phyloP scores from a whole-genome alignment of 1,140 invertebrate species.

The Zeugodacus cucurbitae region DNA sequence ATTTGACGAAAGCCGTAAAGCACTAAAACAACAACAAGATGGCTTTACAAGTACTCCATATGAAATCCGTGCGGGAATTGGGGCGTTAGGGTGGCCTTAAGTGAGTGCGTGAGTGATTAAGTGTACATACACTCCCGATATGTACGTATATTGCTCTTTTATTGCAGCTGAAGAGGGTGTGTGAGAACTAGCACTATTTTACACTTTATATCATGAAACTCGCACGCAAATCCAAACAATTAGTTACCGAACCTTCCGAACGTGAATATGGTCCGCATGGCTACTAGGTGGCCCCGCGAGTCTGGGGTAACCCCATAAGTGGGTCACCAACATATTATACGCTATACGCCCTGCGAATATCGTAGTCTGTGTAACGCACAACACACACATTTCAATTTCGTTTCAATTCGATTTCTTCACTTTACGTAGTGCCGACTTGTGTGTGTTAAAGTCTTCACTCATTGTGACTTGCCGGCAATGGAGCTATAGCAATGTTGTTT shows the following conservation, averaged over 20 bases:
- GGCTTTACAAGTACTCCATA: not conserved
- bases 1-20: not conserved
- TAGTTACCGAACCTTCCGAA: not conserved
- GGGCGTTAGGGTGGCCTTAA: not conserved
- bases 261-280: too few relatives aligned
- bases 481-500: not conserved
- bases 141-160: not conserved
- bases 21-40: not conserved
- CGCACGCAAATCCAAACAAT: not conserved
- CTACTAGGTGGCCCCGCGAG: not conserved
- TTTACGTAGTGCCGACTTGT: not conserved
- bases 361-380: not conserved
- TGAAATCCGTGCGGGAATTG: not conserved
- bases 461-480: not conserved
- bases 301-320: not conserved
- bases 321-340: not conserved
- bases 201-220: not conserved
- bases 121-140: too few relatives aligned
- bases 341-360: not conserved
- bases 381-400: not conserved
- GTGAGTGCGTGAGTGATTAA: not conserved
- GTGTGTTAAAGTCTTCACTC: not conserved
- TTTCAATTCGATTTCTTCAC: not conserved
- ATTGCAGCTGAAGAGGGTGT: not conserved
- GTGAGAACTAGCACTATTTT: not conserved